Base-by-base conservation (phyloP, 2,797 vertebrate species). In the Argentina silus region DNA sequence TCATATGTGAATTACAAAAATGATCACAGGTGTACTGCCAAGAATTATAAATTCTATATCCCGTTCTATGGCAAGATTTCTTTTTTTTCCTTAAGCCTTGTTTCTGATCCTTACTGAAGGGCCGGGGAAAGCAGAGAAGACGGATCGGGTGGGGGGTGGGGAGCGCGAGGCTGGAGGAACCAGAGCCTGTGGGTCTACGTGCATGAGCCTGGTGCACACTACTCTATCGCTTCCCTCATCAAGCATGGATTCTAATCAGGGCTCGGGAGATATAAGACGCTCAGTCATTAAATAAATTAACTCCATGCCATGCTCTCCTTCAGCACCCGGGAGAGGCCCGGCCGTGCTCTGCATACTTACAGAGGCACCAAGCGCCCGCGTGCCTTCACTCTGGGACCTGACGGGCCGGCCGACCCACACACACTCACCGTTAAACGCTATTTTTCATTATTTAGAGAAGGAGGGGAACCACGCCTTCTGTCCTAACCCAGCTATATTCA, bases 231-330 rank as follows among this genome's bases (percentile, higher is more conserved):
- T 90, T 79, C 87, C 90, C 88, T 93, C 91, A 93, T 93, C 91
- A 92, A 89, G 88, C 90, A 89, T 86, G 89, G 90, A 93, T 92
- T 92, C 89, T 93, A 93, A 93, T 93, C 93, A 92, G 92, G 90
- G 87, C 91, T 92, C 89, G 85, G 87, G 89, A 93, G 91, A 92
- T 90, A 93, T 84, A 93, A 93, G 90, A 93, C 87, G 88, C 89
- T 93, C 88, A 91, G 91, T 94, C 92, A 93, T 94, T 94, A 94
- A 93, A 94, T 93, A 93, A 93, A 94, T 94, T 93, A 94, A 93
- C 91, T 94, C 89, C 89, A 91, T 89, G 90, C 90, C 80, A 82
- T 71, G 85, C 88, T 89, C 91, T 92, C 90, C 86, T 90, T 89
- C 86, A 90, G 86, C 89, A 86, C 86, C 64, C 83, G 76, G 73